These are phyloP conservation scores for Ischnus inquisitorius DNA, from an alignment of 2,888 invertebrate genomes.

Conservation along the genomic window DNA sequence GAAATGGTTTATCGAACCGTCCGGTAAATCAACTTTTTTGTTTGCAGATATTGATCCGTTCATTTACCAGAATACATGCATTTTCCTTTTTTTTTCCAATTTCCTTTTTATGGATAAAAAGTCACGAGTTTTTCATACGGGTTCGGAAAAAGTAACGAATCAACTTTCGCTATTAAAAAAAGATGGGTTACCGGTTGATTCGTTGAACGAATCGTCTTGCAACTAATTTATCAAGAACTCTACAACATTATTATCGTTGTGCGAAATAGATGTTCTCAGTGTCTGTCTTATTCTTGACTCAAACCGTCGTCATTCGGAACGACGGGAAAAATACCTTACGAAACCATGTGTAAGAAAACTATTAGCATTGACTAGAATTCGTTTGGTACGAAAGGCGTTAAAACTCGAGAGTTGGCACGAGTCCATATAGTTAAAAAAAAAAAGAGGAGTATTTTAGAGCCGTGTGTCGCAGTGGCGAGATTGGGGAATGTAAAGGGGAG, in stretches of 20 bases:
- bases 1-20: no score
- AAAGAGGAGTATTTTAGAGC: constrained; percentile 19
- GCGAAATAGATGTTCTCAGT: no score
- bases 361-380: constrained; percentile 17
- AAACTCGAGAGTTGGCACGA: constrained; percentile 10
- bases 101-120: no score
- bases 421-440: background rate
- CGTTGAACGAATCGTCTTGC: no score
- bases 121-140: no score
- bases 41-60: no score
- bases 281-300: background rate
- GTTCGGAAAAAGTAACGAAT: background rate
- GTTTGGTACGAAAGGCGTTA: constrained; percentile 14
- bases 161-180: background rate
- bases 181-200: no score
- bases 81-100: no score
- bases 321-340: background rate
- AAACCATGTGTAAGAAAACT: constrained; percentile 11
- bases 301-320: background rate
- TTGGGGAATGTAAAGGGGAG: constrained; percentile 2
- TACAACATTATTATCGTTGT: no score
- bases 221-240: no score
- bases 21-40: no score
- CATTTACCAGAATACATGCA: no score
- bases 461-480: constrained; percentile 28